Percentiles rank a stretch among this genome's conserved stretches.
Evolutionary conservation across 2,888 invertebrate genomes (phyloP).

Genomic region (Slavum lentiscoides): DNA sequence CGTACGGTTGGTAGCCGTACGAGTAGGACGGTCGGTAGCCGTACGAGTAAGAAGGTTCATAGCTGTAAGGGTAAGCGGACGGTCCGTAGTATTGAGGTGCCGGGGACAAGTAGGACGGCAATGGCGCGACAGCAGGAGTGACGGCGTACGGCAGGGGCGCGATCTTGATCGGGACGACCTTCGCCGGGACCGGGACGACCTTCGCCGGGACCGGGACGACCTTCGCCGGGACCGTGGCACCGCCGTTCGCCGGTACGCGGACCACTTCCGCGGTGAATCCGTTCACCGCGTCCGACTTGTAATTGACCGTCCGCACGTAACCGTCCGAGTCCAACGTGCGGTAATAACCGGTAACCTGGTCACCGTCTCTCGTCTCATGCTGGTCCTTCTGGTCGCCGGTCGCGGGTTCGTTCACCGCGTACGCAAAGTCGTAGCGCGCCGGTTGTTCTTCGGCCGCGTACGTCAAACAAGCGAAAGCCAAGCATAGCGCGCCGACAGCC

Average conservation of each 20-base stretch:
- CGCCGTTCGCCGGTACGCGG: slow-evolving; percentile 3
- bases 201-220: slow-evolving; percentile 55
- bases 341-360: slow-evolving; percentile 57
- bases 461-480: neutral
- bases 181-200: slow-evolving; percentile 49
- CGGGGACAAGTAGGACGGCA: too few species aligned
- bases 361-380: slow-evolving; percentile 57
- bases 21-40: too few species aligned
- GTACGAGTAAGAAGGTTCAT: too few species aligned
- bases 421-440: slow-evolving; percentile 56
- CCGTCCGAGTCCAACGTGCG: slow-evolving; percentile 57
- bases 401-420: slow-evolving; percentile 57
- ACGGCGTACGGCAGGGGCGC: too few species aligned
- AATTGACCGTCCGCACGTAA: slow-evolving; percentile 56
- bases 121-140: too few species aligned
- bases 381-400: slow-evolving; percentile 57
- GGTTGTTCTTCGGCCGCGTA: slow-evolving; percentile 46
- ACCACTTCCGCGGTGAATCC: slow-evolving; percentile 57
- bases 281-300: slow-evolving; percentile 56
- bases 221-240: neutral
- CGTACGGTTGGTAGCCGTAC: too few species aligned
- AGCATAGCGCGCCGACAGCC: neutral
- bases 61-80: too few species aligned
- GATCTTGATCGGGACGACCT: too few species aligned
- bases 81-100: too few species aligned